Percentiles rank a stretch among this genome's conserved stretches.
Evolutionary conservation across 2,888 invertebrate species (phyloP).

Genomic region (Eupeodes luniger): DNA sequence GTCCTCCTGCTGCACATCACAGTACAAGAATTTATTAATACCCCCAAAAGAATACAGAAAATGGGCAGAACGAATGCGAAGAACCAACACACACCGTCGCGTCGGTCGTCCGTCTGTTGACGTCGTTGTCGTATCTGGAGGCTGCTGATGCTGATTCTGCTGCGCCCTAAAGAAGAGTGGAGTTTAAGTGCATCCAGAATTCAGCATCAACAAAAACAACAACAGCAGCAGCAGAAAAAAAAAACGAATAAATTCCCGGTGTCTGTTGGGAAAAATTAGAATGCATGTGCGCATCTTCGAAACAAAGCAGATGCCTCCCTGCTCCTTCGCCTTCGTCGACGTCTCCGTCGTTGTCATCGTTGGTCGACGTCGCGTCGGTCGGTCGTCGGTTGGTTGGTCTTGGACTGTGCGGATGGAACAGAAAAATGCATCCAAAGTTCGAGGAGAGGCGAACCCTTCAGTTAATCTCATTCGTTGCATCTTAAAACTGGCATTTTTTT

Average conservation of each 20-base stretch:
- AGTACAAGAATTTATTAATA: slow-evolving; percentile 66
- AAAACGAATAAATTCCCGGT: slow-evolving; percentile 40
- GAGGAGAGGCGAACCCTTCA: slow-evolving; percentile 57
- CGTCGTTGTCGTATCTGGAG: not conserved
- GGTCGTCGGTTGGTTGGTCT: too few species aligned
- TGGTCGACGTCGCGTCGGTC: too few species aligned
- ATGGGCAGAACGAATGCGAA: slow-evolving; percentile 53
- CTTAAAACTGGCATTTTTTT: slow-evolving; percentile 57
- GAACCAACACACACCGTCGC: slow-evolving; percentile 52
- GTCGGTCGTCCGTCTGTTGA: not conserved
- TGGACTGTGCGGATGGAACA: slow-evolving; percentile 12
- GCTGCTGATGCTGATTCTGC: slow-evolving; percentile 49
- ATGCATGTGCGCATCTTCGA: slow-evolving; percentile 72
- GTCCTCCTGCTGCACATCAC: slow-evolving; percentile 58
- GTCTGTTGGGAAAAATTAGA: slow-evolving; percentile 74
- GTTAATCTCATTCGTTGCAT: slow-evolving; percentile 73
- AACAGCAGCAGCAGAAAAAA: slow-evolving; percentile 7
- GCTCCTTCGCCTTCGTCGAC: not conserved
- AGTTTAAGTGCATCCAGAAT: slow-evolving; percentile 44
- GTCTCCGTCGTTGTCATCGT: slow-evolving; percentile 10
- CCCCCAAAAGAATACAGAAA: slow-evolving; percentile 52
- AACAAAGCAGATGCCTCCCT: slow-evolving; percentile 60
- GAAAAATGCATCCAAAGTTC: slow-evolving; percentile 64
- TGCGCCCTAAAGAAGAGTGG: slow-evolving; percentile 39
- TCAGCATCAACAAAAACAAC: not conserved